phyloP scores from a whole-genome alignment of 2,888 invertebrate genomes.

The Monochamus alternatus region DNA sequence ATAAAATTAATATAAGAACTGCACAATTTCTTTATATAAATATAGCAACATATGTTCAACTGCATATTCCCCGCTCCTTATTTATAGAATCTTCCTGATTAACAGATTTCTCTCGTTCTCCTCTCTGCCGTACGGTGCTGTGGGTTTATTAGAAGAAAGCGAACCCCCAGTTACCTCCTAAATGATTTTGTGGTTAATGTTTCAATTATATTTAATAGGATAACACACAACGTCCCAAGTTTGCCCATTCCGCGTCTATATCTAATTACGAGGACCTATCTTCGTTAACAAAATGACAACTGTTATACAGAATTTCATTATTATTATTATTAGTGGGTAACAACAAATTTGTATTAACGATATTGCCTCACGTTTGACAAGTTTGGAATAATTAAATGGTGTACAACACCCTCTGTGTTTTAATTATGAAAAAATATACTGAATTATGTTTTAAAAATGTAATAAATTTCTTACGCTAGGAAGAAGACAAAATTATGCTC shows the following conservation, averaged over 20 bases:
- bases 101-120: slow-evolving; percentile 28
- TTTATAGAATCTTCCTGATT: slow-evolving; percentile 20
- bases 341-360: slow-evolving; percentile 16
- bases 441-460: too few species aligned
- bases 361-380: not conserved
- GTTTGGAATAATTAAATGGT: not conserved
- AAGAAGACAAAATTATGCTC: too few species aligned
- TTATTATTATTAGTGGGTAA: slow-evolving; percentile 43
- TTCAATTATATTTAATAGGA: slow-evolving; percentile 58
- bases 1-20: too few species aligned
- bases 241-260: slow-evolving; percentile 46
- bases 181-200: slow-evolving; percentile 56
- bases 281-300: slow-evolving; percentile 37
- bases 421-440: too few species aligned
- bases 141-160: slow-evolving; percentile 15
- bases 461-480: too few species aligned
- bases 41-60: not conserved
- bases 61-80: slow-evolving; percentile 22
- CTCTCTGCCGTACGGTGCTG: not conserved
- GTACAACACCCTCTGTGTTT: not conserved
- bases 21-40: too few species aligned
- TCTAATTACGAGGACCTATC: slow-evolving; percentile 50
- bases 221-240: slow-evolving; percentile 42
- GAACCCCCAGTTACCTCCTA: slow-evolving; percentile 42
- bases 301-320: slow-evolving; percentile 43